phyloP scores from a whole-genome alignment of 1,140 invertebrate genomes.

The Bactericera cockerelli region DNA sequence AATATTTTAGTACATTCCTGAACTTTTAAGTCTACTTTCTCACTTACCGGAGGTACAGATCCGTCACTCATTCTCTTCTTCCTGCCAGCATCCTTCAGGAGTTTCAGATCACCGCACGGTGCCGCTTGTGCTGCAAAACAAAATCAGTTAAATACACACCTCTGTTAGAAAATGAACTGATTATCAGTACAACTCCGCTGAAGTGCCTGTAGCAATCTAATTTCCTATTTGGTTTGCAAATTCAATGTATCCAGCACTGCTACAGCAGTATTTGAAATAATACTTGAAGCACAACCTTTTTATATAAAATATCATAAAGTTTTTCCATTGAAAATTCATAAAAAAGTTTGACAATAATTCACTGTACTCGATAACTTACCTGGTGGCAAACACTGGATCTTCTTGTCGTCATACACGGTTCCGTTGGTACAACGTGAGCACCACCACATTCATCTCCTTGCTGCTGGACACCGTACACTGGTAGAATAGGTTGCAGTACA shows the following conservation, averaged over 20 bases:
- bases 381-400: conserved; percentile 46
- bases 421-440: conserved; percentile 56
- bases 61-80: conserved; percentile 34
- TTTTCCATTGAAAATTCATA: too few species aligned
- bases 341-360: too few species aligned
- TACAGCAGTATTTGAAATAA: too few species aligned
- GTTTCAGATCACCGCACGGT: conserved; percentile 32
- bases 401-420: conserved; percentile 54
- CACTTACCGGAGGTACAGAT: conserved; percentile 42
- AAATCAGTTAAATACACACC: neutral
- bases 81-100: neutral
- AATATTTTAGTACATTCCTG: too few species aligned
- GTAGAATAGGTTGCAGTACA: conserved; percentile 69
- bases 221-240: too few species aligned
- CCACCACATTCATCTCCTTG: conserved; percentile 51
- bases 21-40: too few species aligned
- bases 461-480: conserved; percentile 52
- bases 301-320: too few species aligned
- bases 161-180: neutral
- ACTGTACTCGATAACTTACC: conserved; percentile 20
- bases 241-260: too few species aligned
- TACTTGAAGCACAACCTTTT: too few species aligned
- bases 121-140: conserved; percentile 18
- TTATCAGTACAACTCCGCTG: neutral
- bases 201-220: too few species aligned